These are phyloP conservation scores for Poeciliopsis retropinna DNA, from an alignment of 2,113 vertebrate species.

Conservation along the genomic window DNA sequence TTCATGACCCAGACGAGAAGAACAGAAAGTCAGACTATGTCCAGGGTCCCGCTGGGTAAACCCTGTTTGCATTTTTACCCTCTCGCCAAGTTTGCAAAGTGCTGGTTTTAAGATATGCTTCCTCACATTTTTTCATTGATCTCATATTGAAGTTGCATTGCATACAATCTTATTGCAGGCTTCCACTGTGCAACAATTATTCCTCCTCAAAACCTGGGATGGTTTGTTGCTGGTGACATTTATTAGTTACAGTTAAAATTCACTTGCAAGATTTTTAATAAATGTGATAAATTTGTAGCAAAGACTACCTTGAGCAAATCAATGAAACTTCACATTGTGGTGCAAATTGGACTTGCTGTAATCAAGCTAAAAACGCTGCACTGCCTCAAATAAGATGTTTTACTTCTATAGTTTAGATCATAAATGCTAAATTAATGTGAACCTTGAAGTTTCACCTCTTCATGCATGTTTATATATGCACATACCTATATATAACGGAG, in stretches of 20 bases:
- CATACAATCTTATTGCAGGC: not conserved
- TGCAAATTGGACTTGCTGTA: not conserved
- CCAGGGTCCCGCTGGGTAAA: constrained; percentile 12
- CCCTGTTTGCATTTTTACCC: constrained; percentile 21
- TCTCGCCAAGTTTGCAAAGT: not conserved
- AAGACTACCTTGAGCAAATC: not conserved
- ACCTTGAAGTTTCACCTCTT: not conserved
- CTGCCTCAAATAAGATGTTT: not conserved
- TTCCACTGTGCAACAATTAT: not conserved
- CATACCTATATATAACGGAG: too few species aligned
- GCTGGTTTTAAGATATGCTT: not conserved
- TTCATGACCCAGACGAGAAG: constrained; percentile 45
- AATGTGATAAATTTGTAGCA: not conserved
- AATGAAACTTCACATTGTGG: not conserved
- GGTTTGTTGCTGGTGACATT: not conserved
- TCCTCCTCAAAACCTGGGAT: not conserved
- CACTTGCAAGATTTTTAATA: not conserved
- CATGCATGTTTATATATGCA: not conserved
- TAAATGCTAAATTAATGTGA: not conserved
- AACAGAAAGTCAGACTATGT: constrained; percentile 23
- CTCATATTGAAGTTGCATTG: not conserved
- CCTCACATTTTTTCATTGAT: not conserved
- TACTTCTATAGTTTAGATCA: not conserved
- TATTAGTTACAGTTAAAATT: not conserved
- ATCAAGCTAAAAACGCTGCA: not conserved